These are phyloP conservation scores for Platalea minor DNA, from an alignment of 2,797 vertebrate species.

Conservation along the genomic window DNA sequence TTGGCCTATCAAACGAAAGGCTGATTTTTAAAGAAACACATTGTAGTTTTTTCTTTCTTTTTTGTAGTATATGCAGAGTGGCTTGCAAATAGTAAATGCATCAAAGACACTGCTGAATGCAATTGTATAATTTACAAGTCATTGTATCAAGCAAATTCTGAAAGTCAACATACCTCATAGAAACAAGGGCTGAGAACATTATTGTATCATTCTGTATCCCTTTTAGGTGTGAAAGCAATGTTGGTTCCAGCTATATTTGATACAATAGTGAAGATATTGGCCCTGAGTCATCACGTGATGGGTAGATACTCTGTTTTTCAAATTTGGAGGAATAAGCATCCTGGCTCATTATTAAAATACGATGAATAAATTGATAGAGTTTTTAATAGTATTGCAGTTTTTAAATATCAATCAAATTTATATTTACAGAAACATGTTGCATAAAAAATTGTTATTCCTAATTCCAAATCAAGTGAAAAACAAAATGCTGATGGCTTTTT, in stretches of 20 bases:
- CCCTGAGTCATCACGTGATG: background rate
- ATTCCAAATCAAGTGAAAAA: background rate
- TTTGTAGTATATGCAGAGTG: background rate
- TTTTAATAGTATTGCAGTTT: background rate
- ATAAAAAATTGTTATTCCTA: background rate
- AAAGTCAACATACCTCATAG: background rate
- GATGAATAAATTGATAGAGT: background rate
- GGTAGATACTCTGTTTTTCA: slow-evolving; percentile 1
- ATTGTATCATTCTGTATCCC: slow-evolving; percentile 6
- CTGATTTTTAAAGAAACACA: background rate
- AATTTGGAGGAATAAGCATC: background rate
- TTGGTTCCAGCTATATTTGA: slow-evolving; percentile 16
- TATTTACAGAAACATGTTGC: background rate
- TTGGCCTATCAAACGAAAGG: background rate
- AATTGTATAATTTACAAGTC: background rate
- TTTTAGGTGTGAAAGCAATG: slow-evolving; percentile 23
- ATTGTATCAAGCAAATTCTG: background rate
- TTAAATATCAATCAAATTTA: background rate
- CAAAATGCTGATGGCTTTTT: background rate
- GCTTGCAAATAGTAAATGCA: background rate
- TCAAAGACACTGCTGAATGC: background rate
- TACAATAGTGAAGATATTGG: background rate
- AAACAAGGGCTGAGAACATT: background rate
- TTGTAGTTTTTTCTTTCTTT: background rate
- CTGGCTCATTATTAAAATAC: background rate